A percentile compares a stretch with the other conserved stretches of the same genome.
Evolutionary conservation across 2,797 vertebrate species (phyloP).

Genomic region (Pelodytes ibericus): DNA sequence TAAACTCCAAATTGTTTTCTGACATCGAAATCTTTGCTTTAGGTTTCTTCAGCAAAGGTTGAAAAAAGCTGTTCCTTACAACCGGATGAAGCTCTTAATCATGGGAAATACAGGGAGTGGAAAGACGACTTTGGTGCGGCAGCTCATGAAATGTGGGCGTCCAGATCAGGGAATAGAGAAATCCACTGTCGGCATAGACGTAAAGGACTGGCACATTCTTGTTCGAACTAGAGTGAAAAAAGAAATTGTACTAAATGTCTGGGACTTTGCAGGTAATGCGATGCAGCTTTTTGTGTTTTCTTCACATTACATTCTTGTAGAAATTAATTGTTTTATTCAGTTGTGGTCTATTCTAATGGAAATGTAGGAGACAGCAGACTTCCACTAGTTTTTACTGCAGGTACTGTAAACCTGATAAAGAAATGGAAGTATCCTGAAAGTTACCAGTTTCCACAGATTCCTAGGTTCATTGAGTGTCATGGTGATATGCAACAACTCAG

Average conservation of each 20-base stretch:
- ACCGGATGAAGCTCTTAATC: constrained; percentile 93
- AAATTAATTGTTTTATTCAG: no score
- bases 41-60: constrained; percentile 96
- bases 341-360: no score
- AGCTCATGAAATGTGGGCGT: constrained; percentile 82
- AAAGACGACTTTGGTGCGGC: constrained; percentile 88
- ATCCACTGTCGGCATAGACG: constrained; percentile 75
- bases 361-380: no score
- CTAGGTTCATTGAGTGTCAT: no score
- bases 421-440: no score
- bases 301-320: no score
- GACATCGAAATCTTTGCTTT: background rate
- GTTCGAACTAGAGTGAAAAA: constrained; percentile 83
- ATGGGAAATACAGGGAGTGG: constrained; percentile 89
- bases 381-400: no score
- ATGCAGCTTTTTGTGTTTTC: no score
- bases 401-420: no score
- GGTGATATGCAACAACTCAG: no score
- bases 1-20: no score
- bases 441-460: no score
- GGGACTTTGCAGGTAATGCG: constrained; percentile 97
- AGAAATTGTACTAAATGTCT: constrained; percentile 86
- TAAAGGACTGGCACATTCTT: constrained; percentile 85
- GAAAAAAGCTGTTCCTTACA: constrained; percentile 93
- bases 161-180: constrained; percentile 67